Evolutionary conservation across 2,797 vertebrate genomes (phyloP).

Genomic region (Steatocranus sp.): DNA sequence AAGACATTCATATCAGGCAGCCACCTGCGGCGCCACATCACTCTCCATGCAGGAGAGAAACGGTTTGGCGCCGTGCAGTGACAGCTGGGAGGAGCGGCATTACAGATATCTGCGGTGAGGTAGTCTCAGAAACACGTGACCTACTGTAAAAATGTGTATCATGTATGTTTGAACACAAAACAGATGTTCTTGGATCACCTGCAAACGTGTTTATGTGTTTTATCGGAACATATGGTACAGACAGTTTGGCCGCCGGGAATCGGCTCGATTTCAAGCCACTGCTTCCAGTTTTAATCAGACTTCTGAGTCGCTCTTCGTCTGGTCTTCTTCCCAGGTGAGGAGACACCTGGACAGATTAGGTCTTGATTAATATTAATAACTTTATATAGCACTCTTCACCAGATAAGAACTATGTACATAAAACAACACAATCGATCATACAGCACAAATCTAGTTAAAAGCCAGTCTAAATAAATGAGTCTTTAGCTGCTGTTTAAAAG

Average conservation of each 20-base stretch:
- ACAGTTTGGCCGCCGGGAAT: rapidly evolving
- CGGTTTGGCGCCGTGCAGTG: neutral
- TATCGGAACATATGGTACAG: neutral
- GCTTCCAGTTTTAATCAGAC: no score
- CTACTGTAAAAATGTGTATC: neutral
- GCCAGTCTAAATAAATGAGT: neutral
- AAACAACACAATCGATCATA: neutral
- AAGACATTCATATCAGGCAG: conserved; percentile 67
- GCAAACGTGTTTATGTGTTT: rapidly evolving
- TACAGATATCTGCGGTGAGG: neutral
- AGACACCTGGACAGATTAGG: neutral
- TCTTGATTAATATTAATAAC: neutral
- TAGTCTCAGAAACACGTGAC: neutral
- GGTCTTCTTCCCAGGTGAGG: neutral
- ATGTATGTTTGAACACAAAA: neutral
- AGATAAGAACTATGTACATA: neutral
- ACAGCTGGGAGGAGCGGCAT: neutral
- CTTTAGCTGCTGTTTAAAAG: neutral
- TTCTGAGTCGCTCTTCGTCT: neutral
- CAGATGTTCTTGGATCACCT: neutral
- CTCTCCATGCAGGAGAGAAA: conserved; percentile 27
- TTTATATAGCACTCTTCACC: neutral
- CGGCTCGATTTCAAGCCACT: rapidly evolving
- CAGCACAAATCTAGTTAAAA: neutral
- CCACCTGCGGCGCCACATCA: conserved; percentile 61